Evolutionary conservation across 2,113 vertebrate genomes (phyloP).

Genomic region (Ptilorrhoa leucosticta): DNA sequence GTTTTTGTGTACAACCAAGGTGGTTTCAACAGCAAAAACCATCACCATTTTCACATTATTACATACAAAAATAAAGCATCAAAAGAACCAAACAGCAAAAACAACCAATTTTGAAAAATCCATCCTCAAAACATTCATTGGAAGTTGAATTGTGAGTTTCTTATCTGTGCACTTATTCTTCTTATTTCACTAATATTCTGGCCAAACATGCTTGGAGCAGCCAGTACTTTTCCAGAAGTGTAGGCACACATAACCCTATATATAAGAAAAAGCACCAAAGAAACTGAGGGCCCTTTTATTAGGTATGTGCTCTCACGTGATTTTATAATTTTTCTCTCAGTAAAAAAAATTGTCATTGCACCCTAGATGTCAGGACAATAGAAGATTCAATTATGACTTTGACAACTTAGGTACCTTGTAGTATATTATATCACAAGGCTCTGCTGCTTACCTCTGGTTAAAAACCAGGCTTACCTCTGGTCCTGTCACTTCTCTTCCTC

Average conservation of each 20-base stretch:
- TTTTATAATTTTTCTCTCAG: neutral
- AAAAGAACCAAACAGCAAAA: neutral
- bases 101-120: too few relatives aligned
- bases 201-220: neutral
- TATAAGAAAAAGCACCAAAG: neutral
- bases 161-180: neutral
- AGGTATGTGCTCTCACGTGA: neutral
- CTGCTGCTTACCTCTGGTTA: neutral
- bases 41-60: neutral
- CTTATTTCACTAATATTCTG: neutral
- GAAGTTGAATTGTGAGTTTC: neutral
- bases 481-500: neutral
- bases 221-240: neutral
- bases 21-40: neutral
- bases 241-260: neutral
- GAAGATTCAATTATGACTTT: neutral
- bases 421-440: neutral
- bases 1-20: neutral
- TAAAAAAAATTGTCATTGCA: neutral
- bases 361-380: neutral
- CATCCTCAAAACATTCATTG: neutral
- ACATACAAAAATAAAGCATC: neutral
- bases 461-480: neutral
- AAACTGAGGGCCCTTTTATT: neutral
- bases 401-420: neutral